Percentiles rank a stretch among this genome's conserved stretches.
Evolutionary conservation across 2,888 invertebrate species (phyloP).

Genomic region (Nowickia ferox): DNA sequence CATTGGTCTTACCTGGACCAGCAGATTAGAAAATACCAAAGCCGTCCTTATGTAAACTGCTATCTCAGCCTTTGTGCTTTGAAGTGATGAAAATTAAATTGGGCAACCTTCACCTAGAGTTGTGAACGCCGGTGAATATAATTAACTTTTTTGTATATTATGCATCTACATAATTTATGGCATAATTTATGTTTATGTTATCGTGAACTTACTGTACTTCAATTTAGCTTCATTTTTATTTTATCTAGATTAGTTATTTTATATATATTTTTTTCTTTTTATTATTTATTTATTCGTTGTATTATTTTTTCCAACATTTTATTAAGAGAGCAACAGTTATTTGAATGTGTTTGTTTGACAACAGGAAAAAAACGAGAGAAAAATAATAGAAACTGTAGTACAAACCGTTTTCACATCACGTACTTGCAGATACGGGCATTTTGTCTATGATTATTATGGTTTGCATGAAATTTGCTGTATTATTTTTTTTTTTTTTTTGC

Average conservation of each 20-base stretch:
- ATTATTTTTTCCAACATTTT: conserved; percentile 11
- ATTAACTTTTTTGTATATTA: no score
- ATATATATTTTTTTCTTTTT: not conserved
- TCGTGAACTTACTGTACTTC: not conserved
- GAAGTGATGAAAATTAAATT: no score
- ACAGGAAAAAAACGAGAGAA: conserved; percentile 3
- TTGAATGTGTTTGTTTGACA: conserved; percentile 32
- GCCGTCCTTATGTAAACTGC: no score
- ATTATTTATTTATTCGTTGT: conserved; percentile 45
- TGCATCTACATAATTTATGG: not conserved
- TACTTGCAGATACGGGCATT: conserved; percentile 48
- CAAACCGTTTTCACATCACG: conserved; percentile 62
- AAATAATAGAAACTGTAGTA: conserved; percentile 12
- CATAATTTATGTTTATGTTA: not conserved
- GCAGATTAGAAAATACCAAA: no score
- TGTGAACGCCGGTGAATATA: no score
- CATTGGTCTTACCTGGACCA: no score
- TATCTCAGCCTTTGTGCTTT: no score
- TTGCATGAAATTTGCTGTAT: conserved; percentile 21
- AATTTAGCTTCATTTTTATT: not conserved
- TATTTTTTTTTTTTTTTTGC: not conserved
- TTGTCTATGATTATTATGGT: conserved; percentile 43
- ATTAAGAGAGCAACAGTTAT: conserved; percentile 59
- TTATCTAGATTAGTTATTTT: conserved; percentile 40
- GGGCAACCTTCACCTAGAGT: no score